phyloP scores from a whole-genome alignment of 2,888 invertebrate genomes.

The Chloroclysta siterata region DNA sequence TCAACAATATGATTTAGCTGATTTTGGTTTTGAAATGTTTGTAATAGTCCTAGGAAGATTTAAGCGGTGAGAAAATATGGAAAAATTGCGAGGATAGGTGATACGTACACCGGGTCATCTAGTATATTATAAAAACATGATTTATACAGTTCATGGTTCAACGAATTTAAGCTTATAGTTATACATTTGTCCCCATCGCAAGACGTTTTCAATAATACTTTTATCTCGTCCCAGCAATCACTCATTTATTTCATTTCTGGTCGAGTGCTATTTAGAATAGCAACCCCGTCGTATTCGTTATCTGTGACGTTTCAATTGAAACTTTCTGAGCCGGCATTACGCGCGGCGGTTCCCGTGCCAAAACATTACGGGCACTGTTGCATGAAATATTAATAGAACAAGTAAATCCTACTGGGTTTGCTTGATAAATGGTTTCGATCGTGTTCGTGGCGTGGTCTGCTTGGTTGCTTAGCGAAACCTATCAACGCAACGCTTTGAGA shows the following conservation, averaged over 20 bases:
- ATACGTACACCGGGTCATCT: too few relatives aligned
- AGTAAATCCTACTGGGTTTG: not conserved
- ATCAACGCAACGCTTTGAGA: too few relatives aligned
- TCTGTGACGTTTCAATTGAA: slow-evolving; percentile 61
- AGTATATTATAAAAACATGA: too few relatives aligned
- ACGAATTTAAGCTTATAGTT: not conserved
- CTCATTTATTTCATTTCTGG: slow-evolving; percentile 37
- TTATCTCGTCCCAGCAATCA: slow-evolving; percentile 32
- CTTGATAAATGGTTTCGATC: slow-evolving; percentile 2
- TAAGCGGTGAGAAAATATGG: too few relatives aligned
- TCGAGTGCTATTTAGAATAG: slow-evolving; percentile 16
- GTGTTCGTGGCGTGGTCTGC: not conserved
- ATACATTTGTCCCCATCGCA: slow-evolving; percentile 10
- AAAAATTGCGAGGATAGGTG: too few relatives aligned
- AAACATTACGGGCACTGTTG: slow-evolving; percentile 13
- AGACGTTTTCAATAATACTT: slow-evolving; percentile 27
- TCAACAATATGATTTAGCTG: too few relatives aligned
- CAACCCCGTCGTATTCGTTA: slow-evolving; percentile 45
- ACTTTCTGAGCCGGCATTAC: slow-evolving; percentile 49
- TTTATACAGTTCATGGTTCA: too few relatives aligned
- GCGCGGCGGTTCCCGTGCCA: slow-evolving; percentile 14
- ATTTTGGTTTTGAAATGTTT: too few relatives aligned
- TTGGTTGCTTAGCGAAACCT: too few relatives aligned
- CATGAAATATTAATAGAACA: slow-evolving; percentile 28
- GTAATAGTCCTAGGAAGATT: too few relatives aligned